Base-by-base conservation (phyloP, 2,113 vertebrate species). In the Elanus axillaris region DNA sequence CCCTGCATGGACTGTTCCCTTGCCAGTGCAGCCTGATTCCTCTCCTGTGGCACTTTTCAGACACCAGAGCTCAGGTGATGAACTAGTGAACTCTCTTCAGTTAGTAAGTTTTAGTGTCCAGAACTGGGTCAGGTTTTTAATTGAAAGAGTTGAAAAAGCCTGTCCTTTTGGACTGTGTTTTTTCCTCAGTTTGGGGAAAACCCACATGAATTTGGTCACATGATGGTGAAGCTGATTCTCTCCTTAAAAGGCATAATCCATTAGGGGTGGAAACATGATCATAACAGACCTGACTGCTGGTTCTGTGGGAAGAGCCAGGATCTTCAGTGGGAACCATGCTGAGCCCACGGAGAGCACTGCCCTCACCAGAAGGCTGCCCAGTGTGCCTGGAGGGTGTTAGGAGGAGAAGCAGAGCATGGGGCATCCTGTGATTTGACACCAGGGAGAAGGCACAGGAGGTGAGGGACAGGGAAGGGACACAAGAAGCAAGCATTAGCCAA, bases 21-120 rank as follows among this genome's bases (percentile, higher is more conserved):
- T 10, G 5, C 19, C 32, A 74, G 14, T 1, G 2, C 36, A 91
- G 27, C 14, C 21, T 78, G 4, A 34, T 71, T 59, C 6, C 19
- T 79, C 29, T 45, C 8, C 21, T 1, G 5, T 21, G 14, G 25
- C 3, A 10, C 0, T 0, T 72, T 93, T 72, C 62, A 83, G 40
- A 20, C 3, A 50, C 27, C 38, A 42, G 12, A 63, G 25, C 15
- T 74, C 53, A 36, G 14, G 11, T 62, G 11, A 77, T 36, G n/a
- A 84, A 47, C 40, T 38, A 56, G 19, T 60, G 26, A 78, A 81
- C 43, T 69, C 22, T 27, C 40, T 11, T 29, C 40, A 36, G 2
- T 36, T 80, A 73, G n/a, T 71, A 5, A 82, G 16, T 27, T 74
- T 68, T 56, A 47, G 8, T 62, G 62, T 73, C 40, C 48, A 69